Base-by-base conservation (phyloP, 2,888 invertebrate species). In the Himalopsyche japonica region DNA sequence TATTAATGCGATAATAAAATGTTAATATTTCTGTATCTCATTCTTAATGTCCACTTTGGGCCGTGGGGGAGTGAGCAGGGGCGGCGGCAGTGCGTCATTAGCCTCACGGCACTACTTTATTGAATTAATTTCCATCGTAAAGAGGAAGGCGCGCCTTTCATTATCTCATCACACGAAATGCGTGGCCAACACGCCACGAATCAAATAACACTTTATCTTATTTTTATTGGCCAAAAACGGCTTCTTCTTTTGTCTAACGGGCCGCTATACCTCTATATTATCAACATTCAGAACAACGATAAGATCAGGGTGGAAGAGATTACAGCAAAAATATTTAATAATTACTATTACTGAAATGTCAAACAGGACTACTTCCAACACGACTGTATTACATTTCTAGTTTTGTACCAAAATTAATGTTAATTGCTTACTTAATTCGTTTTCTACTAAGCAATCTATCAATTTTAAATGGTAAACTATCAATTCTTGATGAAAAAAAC, bases 161-260 rank as follows among this genome's bases (percentile, higher is more conserved):
- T 86, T 86, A 86, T 82, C 85, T 81, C 84, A 84, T 86, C 83
- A 84, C 82, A 64, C 81, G 70, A 70, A 86, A 82, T 80, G 85
- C 80, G 76, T 76, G 47, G 32, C 80, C 79, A 80, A 84, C 85
- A 86, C 85, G 85, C 85, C 77, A 84, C 83, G 85, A 86, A 86
- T 86, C 85, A 86, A 86, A 86, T 86, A 86, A 86, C 85, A 86
- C 85, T 82, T 76, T 82, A 64, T 86, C 85, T 86, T 86, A 84
- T 86, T 86, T 84, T 83, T 86, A 86, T 84, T 84, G 84, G 82
- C 43, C 49, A 48, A 81, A 76, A 81, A 85, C 76, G 84, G 84
- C 82, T 84, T 81, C 76, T 37, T 15, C 27, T 70, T 27, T 27
- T 15, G 70, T 70, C 30, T 70, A 24, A 70, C 70, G 70, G 27